Evolutionary conservation across 2,113 vertebrate genomes (phyloP).

Genomic region (Neolamprologus sp.): DNA sequence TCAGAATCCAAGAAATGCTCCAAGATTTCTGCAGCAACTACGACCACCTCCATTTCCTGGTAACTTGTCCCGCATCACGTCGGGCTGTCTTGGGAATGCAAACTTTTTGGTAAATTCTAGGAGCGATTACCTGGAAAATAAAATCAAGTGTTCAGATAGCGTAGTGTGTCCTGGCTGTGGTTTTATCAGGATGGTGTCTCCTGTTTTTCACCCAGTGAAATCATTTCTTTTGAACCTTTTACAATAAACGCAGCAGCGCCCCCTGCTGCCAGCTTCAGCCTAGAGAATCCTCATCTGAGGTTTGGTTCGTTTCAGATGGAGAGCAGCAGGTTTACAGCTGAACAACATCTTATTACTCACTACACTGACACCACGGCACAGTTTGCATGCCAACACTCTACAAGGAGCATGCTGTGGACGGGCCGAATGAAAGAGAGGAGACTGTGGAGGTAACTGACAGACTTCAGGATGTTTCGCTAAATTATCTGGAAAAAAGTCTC

Average conservation of each 20-base stretch:
- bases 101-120: neutral
- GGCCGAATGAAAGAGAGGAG: neutral
- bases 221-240: neutral
- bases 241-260: neutral
- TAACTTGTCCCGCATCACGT: neutral
- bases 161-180: neutral
- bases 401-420: neutral
- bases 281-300: neutral
- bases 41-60: neutral
- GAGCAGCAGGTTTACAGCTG: neutral
- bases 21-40: neutral
- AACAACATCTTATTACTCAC: neutral
- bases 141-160: neutral
- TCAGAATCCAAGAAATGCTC: neutral
- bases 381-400: slow-evolving; percentile 17
- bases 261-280: neutral
- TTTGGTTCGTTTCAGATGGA: neutral
- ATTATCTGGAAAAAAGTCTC: neutral
- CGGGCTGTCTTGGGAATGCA: neutral
- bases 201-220: neutral
- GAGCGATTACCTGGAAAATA: neutral
- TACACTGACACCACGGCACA: neutral
- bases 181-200: neutral
- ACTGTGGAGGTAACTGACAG: neutral
- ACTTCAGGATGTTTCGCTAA: neutral